Base-by-base conservation (phyloP, 2,113 vertebrate species). In the Redunca redunca region DNA sequence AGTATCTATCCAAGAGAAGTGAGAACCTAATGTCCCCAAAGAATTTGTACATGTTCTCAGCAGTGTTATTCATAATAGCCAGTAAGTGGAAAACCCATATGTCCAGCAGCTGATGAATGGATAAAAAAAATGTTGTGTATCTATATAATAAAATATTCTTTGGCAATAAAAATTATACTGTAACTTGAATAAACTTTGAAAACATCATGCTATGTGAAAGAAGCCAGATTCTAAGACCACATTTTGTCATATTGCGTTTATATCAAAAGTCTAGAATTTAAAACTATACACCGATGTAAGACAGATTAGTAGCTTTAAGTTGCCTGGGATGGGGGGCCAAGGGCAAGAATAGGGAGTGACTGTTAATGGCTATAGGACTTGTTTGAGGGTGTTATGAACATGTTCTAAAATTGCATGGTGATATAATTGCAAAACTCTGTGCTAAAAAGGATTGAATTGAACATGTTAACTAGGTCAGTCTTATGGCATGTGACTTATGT, bases 401-500 rank as follows among this genome's bases (percentile, higher is more conserved):
- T 81, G 28, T 40, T 87, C 48, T 96, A 14, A 89, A 74, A 67
- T 89, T 30, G 53, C 48, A 58, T 77, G 84, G 11, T 77, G 28
- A 48, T 26, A 80, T 81, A 11, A 7, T 28, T 64, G 26, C 14
- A 55, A 26, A 62, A 25, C 33, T 77, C 52, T 36, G 14, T 57
- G 50, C 60, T 53, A 84, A 85, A 64, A 67, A 88, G 5, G 19
- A 58, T 43, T 90, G 52, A 43, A 26, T 17, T 64, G 11, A 57
- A 11, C 14, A 40, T 46, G 3, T 87, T 8, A 57, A 88, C 43
- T 33, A 62, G 25, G 5, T 92, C 6, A 33, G 71, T 80, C 88
- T 83, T 67, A 50, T 62, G 16, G 19, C 33, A 36, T 60, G 10
- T 58, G 16, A 93, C 62, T 94, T 97, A 43, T 80, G 28, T 87